A percentile compares a stretch with the other conserved stretches of the same genome.
These are phyloP conservation scores for Orthosia cruda DNA, from an alignment of 2,888 invertebrate species.

Conservation along the genomic window DNA sequence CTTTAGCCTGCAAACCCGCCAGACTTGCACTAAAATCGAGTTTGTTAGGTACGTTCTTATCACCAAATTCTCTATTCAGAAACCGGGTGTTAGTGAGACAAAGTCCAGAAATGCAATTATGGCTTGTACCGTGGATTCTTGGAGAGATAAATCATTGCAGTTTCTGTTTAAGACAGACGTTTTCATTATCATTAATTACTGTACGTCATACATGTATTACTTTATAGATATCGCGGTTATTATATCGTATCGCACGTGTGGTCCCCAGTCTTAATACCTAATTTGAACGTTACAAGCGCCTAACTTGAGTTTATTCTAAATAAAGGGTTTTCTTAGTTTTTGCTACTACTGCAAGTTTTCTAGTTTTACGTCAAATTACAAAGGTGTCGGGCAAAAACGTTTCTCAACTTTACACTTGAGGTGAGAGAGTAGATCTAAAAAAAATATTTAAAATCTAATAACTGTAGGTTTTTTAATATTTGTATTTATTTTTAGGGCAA, in stretches of 20 bases:
- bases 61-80: not conserved
- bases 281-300: not conserved
- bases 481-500: too few species aligned
- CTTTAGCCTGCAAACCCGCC: too few species aligned
- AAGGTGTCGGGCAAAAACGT: too few species aligned
- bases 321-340: not conserved
- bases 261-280: not conserved
- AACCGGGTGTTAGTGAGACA: too few species aligned
- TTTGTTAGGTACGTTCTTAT: not conserved
- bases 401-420: too few species aligned
- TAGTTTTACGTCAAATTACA: too few species aligned
- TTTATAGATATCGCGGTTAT: not conserved
- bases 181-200: constrained; percentile 3
- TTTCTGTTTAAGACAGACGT: not conserved
- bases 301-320: not conserved
- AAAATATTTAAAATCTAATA: too few species aligned
- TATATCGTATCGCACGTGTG: constrained; percentile 9
- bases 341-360: too few species aligned
- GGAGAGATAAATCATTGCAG: not conserved
- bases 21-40: too few species aligned
- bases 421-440: too few species aligned
- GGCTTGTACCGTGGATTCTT: not conserved
- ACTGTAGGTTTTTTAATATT: too few species aligned
- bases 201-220: not conserved
- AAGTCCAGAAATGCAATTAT: too few species aligned